Base-by-base conservation (phyloP, 2,888 invertebrate genomes). In the Patella depressa region DNA sequence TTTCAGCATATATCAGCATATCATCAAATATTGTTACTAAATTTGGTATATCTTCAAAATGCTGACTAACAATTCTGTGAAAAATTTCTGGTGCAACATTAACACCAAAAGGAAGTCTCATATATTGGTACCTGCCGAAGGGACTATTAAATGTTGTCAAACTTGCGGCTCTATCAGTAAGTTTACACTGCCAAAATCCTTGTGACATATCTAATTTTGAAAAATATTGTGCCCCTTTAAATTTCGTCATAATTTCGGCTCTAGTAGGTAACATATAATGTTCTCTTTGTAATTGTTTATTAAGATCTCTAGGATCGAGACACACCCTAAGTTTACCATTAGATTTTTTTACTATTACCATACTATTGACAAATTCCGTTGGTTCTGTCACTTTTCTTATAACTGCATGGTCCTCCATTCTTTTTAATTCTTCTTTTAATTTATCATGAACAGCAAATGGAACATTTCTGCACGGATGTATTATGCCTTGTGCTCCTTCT, bases 261-360 rank as follows among this genome's bases (percentile, higher is more conserved):
- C 55, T 55, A 55, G 55, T 55, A 55, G 55, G 55, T 55, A 57
- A 57, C 57, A 57, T 57, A 57, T 57, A 57, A 57, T 57, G 57
- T 57, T 57, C 11, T 12, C 57, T 57, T 57, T 17, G 57, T 57
- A 57, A 57, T 17, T 57, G n/a, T 57, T 57, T 57, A 57, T 57
- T 57, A 17, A 57, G n/a, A 57, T 57, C 57, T 17, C 57, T 14
- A 14, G 9, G 57, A 57, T 57, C 57, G 9, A 57, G n/a, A 57
- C 57, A 57, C 57, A 57, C 57, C 57, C 57, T 57, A 14, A 9
- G 57, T 57, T 57, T 57, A 14, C n/a, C n/a, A 57, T 57, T 34
- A n/a, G 14, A 14, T 57, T 14, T 57, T 7, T 57, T n/a, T 17
- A 57, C n/a, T 17, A 57, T 57, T n/a, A 57, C 57, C 57, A 57